Evolutionary conservation across 2,113 vertebrate species (phyloP).

Genomic region (Epinephelus lanceolatus): DNA sequence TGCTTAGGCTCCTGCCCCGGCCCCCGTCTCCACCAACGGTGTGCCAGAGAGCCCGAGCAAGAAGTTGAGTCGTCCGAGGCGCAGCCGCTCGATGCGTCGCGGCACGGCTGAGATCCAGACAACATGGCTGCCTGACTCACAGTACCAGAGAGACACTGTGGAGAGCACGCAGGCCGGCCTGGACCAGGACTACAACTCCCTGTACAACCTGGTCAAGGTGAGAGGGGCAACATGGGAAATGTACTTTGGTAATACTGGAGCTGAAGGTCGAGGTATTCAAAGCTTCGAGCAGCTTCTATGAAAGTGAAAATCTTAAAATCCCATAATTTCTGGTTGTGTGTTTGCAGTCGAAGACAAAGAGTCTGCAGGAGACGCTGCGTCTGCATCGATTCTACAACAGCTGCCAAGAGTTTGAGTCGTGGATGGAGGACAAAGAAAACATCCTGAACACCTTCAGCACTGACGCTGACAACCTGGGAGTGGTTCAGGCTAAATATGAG

Average conservation of each 20-base stretch:
- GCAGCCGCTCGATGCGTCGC: constrained; percentile 74
- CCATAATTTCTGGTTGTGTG: background rate
- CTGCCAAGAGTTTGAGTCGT: constrained; percentile 90
- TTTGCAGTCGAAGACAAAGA: constrained; percentile 80
- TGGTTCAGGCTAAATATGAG: constrained; percentile 89
- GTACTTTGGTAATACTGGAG: background rate
- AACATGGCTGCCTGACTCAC: constrained; percentile 74
- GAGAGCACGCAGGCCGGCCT: constrained; percentile 84
- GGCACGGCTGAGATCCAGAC: constrained; percentile 76
- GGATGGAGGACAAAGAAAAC: constrained; percentile 91
- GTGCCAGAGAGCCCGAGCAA: constrained; percentile 48
- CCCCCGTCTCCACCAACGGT: constrained; percentile 38
- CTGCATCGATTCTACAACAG: constrained; percentile 88
- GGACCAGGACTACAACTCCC: constrained; percentile 81
- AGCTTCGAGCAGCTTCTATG: background rate
- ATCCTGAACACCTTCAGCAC: constrained; percentile 85
- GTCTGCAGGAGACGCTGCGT: constrained; percentile 86
- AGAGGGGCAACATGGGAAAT: constrained; percentile 29
- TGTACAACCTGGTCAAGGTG: constrained; percentile 87
- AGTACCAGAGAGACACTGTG: constrained; percentile 87
- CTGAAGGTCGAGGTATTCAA: too few relatives aligned
- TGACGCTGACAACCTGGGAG: constrained; percentile 82
- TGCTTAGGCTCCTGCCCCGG: constrained; percentile 40
- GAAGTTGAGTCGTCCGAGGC: constrained; percentile 65
- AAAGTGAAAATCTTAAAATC: background rate